These are phyloP conservation scores for Ctenoplectra terminalis DNA, from an alignment of 1,140 invertebrate species.

Conservation along the genomic window DNA sequence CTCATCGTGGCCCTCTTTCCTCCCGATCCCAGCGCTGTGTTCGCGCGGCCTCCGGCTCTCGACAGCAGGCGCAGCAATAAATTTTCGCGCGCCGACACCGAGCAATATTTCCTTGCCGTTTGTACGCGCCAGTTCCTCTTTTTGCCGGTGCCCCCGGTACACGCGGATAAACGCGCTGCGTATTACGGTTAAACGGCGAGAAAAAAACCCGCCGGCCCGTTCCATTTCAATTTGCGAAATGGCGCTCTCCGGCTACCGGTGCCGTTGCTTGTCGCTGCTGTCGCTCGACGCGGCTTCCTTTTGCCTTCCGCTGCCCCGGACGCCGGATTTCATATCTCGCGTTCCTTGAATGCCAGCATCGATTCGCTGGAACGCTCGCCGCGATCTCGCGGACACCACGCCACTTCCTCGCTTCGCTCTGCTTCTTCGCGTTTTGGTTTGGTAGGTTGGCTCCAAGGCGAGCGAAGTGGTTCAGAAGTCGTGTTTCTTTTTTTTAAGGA, in stretches of 20 bases:
- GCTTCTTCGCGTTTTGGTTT: too few species aligned
- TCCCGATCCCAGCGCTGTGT: not conserved
- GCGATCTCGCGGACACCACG: too few species aligned
- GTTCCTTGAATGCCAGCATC: not conserved
- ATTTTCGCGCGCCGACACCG: constrained; percentile 71
- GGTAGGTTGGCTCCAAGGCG: too few species aligned
- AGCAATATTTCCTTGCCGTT: constrained; percentile 73
- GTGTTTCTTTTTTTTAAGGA: too few species aligned
- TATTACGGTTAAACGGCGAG: constrained; percentile 69
- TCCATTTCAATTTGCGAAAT: constrained; percentile 71
- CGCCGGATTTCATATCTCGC: constrained; percentile 8
- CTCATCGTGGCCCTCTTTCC: constrained; percentile 2
- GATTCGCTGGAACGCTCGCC: too few species aligned
- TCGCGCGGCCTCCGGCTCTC: constrained; percentile 30
- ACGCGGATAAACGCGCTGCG: constrained; percentile 69
- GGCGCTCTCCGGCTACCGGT: constrained; percentile 35
- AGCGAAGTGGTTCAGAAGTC: too few species aligned
- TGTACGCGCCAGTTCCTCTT: constrained; percentile 70
- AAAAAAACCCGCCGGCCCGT: constrained; percentile 44
- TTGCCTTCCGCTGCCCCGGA: not conserved
- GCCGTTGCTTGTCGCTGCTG: constrained; percentile 15
- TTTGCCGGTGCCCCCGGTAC: constrained; percentile 60
- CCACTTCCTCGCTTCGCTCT: too few species aligned
- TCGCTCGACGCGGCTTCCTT: not conserved
- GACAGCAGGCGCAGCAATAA: constrained; percentile 62